phyloP scores from a whole-genome alignment of 2,113 vertebrate species.

The Alethe diademata region DNA sequence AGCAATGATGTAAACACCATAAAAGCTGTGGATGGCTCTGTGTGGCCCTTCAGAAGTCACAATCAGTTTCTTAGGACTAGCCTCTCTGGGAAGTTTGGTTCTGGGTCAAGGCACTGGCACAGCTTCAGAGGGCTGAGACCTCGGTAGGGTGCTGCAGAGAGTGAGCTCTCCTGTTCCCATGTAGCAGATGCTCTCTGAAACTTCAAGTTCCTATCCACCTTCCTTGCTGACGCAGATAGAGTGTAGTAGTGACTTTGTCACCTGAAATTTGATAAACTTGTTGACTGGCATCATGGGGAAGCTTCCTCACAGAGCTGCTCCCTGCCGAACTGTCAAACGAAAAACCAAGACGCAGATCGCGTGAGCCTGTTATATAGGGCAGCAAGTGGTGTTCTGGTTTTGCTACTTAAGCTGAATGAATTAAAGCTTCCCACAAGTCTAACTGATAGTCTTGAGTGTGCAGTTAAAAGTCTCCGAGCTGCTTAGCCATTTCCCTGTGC shows the following conservation, averaged over 20 bases:
- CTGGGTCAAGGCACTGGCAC: not conserved
- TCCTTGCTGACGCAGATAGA: not conserved
- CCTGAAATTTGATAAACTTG: constrained; percentile 28
- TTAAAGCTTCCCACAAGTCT: not conserved
- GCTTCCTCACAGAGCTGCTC: not conserved
- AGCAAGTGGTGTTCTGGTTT: not conserved
- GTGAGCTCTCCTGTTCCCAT: not conserved
- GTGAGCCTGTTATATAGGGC: not conserved
- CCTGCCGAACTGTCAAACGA: not conserved
- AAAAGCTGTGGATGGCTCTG: not conserved
- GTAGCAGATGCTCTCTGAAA: constrained; percentile 3
- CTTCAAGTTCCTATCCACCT: not conserved
- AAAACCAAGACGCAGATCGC: not conserved
- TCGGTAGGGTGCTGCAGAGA: not conserved
- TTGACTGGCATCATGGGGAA: not conserved
- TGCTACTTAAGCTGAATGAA: not conserved
- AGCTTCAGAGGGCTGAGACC: not conserved
- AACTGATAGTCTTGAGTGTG: constrained; percentile 3
- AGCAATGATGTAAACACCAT: not conserved
- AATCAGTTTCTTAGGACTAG: not conserved
- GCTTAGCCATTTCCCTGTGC: constrained; percentile 55
- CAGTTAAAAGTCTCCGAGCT: not conserved
- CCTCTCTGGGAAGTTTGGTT: not conserved
- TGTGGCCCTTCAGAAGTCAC: not conserved
- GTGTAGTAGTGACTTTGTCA: not conserved